phyloP scores from a whole-genome alignment of 2,888 invertebrate genomes.

The Bimastos eiseni region DNA sequence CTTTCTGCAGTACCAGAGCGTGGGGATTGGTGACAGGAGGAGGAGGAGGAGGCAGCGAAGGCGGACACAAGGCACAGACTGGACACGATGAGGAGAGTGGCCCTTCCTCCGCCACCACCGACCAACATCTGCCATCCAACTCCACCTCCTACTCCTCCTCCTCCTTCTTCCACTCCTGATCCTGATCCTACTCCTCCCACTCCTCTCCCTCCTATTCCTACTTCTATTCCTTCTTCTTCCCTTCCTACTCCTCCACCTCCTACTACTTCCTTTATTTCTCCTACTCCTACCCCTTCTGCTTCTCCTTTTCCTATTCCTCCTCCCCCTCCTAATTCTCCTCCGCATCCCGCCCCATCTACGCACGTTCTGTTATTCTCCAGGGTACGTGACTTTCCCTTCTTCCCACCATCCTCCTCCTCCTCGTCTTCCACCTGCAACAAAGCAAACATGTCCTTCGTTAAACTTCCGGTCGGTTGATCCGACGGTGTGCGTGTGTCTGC shows the following conservation, averaged over 20 bases:
- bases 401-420: background rate
- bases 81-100: background rate
- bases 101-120: background rate
- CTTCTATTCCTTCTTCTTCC: background rate
- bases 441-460: background rate
- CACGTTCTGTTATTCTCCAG: background rate
- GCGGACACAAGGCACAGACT: background rate
- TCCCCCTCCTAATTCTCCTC: background rate
- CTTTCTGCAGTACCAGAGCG: background rate
- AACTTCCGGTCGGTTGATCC: background rate
- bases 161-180: background rate
- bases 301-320: background rate
- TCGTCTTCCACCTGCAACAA: background rate
- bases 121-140: background rate
- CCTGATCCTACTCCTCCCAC: background rate
- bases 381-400: background rate
- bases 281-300: no score
- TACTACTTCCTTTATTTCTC: background rate
- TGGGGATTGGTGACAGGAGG: background rate
- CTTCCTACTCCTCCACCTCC: background rate
- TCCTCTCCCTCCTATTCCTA: background rate
- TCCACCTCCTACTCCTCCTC: background rate
- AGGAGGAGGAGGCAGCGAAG: background rate
- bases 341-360: background rate
- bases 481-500: no score